A percentile compares a stretch with the other conserved stretches of the same genome.
Conservation (phyloP, 2,113 vertebrate genomes). For the Rana temporaria region DNA sequence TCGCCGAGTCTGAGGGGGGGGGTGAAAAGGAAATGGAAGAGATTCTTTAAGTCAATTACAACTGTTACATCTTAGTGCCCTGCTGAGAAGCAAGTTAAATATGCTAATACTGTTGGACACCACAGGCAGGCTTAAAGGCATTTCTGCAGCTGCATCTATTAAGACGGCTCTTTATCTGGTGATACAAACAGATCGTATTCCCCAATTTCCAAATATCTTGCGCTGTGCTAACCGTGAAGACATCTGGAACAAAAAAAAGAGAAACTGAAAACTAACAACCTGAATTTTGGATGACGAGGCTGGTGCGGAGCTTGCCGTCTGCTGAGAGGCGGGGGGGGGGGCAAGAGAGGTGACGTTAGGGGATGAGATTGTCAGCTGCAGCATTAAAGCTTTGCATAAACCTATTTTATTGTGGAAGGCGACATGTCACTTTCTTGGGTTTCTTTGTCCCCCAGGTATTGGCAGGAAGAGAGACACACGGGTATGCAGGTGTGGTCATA, state of each 20-base stretch:
- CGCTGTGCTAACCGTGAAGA: constrained; percentile 61
- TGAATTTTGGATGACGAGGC: constrained; percentile 18
- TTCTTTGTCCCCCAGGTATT: too few species aligned
- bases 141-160: constrained; percentile 84
- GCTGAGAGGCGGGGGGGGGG: not conserved
- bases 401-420: not conserved
- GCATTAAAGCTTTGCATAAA: not conserved
- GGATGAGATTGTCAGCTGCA: not conserved
- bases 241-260: constrained; percentile 55
- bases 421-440: not conserved
- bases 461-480: too few species aligned
- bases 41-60: constrained; percentile 80
- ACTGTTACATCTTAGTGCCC: constrained; percentile 78
- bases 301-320: not conserved
- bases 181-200: constrained; percentile 72
- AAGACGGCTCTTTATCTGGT: constrained; percentile 60
- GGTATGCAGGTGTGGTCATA: too few species aligned
- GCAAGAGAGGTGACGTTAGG: not conserved
- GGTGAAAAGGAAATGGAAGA: constrained; percentile 53
- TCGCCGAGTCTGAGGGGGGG: too few species aligned
- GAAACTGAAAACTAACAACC: constrained; percentile 18
- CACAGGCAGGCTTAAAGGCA: constrained; percentile 75
- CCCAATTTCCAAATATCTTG: constrained; percentile 62
- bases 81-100: constrained; percentile 85
- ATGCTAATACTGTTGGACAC: constrained; percentile 79